These are phyloP conservation scores for Tapera naevia DNA, from an alignment of 2,797 vertebrate species.

Conservation along the genomic window DNA sequence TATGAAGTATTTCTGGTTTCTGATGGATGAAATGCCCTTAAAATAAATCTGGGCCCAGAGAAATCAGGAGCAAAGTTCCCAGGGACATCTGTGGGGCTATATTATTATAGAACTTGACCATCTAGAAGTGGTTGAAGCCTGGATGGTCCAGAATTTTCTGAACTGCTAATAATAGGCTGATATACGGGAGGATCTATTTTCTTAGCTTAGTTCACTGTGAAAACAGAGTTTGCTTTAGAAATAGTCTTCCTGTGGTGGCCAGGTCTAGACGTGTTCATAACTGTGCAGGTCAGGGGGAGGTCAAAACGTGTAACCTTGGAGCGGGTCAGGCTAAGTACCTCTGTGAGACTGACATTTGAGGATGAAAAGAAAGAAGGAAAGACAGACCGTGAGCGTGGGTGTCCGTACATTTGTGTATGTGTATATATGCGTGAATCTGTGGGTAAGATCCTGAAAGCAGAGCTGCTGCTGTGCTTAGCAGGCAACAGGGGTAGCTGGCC, in stretches of 20 bases:
- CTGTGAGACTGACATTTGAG: background rate
- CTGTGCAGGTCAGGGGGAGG: background rate
- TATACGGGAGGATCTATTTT: background rate
- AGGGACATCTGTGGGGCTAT: background rate
- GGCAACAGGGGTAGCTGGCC: background rate
- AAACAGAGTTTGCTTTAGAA: background rate
- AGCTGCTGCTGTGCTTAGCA: background rate
- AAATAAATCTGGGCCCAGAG: background rate
- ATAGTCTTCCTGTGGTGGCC: background rate
- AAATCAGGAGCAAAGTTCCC: background rate
- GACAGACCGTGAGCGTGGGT: background rate
- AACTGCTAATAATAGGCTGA: background rate
- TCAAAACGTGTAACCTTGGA: background rate
- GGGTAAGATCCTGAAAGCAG: background rate
- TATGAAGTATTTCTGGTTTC: background rate
- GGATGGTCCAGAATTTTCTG: background rate
- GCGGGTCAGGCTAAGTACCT: background rate
- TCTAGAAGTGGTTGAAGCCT: background rate
- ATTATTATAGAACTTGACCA: background rate
- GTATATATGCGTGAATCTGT: background rate
- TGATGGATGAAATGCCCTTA: background rate
- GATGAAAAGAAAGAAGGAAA: background rate
- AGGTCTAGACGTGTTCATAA: background rate
- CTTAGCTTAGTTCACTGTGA: background rate
- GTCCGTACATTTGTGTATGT: background rate